Conservation (phyloP, 2,113 vertebrate genomes). For the Pterophyllum scalare region DNA sequence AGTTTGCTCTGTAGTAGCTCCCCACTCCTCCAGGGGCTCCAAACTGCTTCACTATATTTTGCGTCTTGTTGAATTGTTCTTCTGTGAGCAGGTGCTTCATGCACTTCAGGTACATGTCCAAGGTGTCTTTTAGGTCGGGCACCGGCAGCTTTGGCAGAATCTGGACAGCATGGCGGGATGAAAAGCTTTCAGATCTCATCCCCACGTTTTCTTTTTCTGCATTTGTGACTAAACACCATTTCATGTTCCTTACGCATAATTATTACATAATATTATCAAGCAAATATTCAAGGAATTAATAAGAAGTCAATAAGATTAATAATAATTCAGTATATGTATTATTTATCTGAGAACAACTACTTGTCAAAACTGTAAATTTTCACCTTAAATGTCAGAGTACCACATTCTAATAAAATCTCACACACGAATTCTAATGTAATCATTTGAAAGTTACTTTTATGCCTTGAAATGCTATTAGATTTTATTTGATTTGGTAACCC, state of each 20-base stretch:
- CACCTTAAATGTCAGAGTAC: not conserved
- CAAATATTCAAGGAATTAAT: not conserved
- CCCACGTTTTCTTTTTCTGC: not conserved
- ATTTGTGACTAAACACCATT: not conserved
- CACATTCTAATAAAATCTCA: not conserved
- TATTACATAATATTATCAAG: not conserved
- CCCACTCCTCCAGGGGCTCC: conserved; percentile 84
- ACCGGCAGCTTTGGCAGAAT: conserved; percentile 90
- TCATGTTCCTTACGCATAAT: not conserved
- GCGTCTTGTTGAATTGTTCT: conserved; percentile 87
- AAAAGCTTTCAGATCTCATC: not conserved
- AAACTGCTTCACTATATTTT: conserved; percentile 85
- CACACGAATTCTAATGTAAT: not conserved
- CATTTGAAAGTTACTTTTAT: not conserved
- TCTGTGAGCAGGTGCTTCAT: conserved; percentile 89
- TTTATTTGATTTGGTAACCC: not conserved
- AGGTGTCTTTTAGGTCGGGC: conserved; percentile 88
- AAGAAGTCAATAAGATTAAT: not conserved
- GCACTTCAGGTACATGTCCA: conserved; percentile 88
- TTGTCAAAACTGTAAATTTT: not conserved
- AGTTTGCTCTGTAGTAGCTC: conserved; percentile 90
- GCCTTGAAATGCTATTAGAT: not conserved
- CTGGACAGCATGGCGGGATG: conserved; percentile 63
- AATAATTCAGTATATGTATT: not conserved
- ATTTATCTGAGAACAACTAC: not conserved